Conservation (phyloP, 2,797 vertebrate species). For the Sphenopsis melanotis region DNA sequence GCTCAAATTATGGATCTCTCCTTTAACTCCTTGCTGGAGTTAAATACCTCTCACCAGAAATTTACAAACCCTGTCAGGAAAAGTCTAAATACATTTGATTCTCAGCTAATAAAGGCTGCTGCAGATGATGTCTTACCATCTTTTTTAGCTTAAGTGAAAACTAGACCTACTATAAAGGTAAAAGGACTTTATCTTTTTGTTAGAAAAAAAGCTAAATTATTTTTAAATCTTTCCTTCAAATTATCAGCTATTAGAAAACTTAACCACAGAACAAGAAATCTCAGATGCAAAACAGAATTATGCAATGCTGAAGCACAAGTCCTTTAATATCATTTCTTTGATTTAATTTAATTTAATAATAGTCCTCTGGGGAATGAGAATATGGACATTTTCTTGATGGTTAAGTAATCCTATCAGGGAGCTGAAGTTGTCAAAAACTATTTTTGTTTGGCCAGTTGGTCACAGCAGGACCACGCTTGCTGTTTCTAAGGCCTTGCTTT, state of each 20-base stretch:
- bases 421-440: neutral
- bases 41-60: neutral
- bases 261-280: neutral
- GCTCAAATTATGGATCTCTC: neutral
- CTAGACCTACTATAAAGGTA: neutral
- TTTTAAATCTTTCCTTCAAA: neutral
- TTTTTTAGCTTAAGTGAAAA: neutral
- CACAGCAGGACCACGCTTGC: neutral
- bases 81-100: neutral
- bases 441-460: neutral
- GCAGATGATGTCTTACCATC: neutral
- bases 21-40: neutral
- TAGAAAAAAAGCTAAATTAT: neutral
- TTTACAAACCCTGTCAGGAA: neutral
- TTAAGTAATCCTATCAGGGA: neutral
- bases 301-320: neutral
- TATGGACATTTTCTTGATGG: neutral
- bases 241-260: neutral
- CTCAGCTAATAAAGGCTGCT: neutral
- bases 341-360: neutral
- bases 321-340: neutral
- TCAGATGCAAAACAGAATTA: neutral
- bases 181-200: neutral
- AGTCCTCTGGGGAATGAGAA: neutral
- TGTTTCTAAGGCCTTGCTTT: neutral